Base-by-base conservation (phyloP, 1,140 invertebrate genomes). In the Agrypnia vestita region DNA sequence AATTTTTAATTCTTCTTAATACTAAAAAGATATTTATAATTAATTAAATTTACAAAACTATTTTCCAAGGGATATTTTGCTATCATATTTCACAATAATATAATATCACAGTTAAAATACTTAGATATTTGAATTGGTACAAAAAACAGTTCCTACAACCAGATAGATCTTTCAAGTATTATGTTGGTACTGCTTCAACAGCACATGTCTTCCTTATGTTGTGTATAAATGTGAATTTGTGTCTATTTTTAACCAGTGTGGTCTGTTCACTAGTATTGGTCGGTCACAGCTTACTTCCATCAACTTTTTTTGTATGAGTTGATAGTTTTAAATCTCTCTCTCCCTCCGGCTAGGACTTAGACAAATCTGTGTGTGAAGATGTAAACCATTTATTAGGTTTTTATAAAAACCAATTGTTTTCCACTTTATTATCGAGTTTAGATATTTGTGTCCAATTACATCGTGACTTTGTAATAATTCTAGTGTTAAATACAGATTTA, bases 231-330 rank as follows among this genome's bases (percentile, higher is more conserved):
- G 43, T 62, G 77, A 64, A 53, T 21, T 49, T 51, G 61, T 74
- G 69, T 61, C 77, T 79, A 79, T 79, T 79, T 79, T 73, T 79
- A 79, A 49, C 77, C 77, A 62, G 46, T 61, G 15, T 64, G 43
- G 51, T 49, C 11, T 64, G 43, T 51, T 53, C 51, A 61, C 46
- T 73, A n/a, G 77, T 79, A 55, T 73, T 12, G 19, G 44, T 55
- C n/a, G 69, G 77, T 44, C 77, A 73, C 11, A 62, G 44, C 69
- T 73, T 25, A 13, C 47, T n/a, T 44, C 11, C 56, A 25, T 21
- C 56, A 62, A 49, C n/a, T 10, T 78, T 73, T 73, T 62, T 56
- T 78, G 4, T 4, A 49, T 25, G 21, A 55, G 21, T 25, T 61
- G 35, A 62, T 25, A 72, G 43, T 56, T 71, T 12, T 46, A 44